phyloP scores from a whole-genome alignment of 2,113 vertebrate genomes.

The Hyperopisus bebe region DNA sequence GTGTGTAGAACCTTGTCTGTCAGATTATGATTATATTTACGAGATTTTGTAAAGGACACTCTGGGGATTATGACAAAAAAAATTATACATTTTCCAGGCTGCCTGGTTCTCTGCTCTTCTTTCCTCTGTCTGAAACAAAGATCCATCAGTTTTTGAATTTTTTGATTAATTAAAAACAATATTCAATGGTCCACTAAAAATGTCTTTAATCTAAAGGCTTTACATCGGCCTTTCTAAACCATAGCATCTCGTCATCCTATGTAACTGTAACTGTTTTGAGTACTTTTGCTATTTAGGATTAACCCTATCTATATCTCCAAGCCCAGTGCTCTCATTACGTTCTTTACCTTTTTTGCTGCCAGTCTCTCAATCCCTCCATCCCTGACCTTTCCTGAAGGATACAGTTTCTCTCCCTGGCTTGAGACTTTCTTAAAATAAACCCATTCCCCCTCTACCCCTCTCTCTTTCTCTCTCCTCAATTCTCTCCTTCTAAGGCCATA shows the following conservation, averaged over 20 bases:
- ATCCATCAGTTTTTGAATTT: neutral
- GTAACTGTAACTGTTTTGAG: conserved; percentile 30
- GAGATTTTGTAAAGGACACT: neutral
- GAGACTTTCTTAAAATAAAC: conserved; percentile 68
- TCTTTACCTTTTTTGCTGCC: conserved; percentile 43
- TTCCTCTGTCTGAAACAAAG: neutral
- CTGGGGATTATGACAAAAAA: neutral
- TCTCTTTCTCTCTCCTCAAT: conserved; percentile 44
- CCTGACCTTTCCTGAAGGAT: conserved; percentile 63
- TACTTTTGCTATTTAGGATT: conserved; percentile 55
- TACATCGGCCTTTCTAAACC: neutral
- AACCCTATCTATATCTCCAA: conserved; percentile 34
- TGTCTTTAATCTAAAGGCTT: neutral
- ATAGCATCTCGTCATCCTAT: neutral
- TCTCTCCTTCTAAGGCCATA: conserved; percentile 72
- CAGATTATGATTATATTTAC: neutral
- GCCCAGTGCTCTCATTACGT: conserved; percentile 28
- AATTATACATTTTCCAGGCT: neutral
- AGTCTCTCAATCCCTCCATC: conserved; percentile 54
- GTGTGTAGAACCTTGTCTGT: neutral
- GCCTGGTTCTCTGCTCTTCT: neutral
- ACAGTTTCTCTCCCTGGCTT: conserved; percentile 59
- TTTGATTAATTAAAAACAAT: neutral
- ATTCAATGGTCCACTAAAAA: neutral
- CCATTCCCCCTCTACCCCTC: conserved; percentile 31